A percentile compares a stretch with the other conserved stretches of the same genome.
phyloP scores from a whole-genome alignment of 2,797 vertebrate genomes.

The Aplochiton taeniatus region DNA sequence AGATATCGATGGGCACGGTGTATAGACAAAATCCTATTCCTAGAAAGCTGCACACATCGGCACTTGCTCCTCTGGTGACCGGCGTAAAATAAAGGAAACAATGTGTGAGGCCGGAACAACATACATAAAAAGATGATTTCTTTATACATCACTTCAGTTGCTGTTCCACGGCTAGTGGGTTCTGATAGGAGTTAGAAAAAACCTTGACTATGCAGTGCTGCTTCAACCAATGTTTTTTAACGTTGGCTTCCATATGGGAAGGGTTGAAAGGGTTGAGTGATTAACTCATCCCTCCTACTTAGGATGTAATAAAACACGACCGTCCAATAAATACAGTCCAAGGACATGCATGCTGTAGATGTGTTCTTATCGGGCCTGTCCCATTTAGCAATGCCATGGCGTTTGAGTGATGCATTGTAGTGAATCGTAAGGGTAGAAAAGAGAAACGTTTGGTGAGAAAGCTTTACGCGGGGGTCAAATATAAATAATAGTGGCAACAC shows the following conservation, averaged over 20 bases:
- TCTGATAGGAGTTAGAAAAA: no score
- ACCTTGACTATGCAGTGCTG: neutral
- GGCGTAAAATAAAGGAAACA: no score
- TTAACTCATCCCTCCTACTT: conserved; percentile 1
- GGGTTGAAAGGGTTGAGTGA: conserved; percentile 7
- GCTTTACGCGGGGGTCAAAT: conserved; percentile 55
- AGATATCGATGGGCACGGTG: neutral
- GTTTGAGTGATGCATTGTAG: conserved; percentile 57
- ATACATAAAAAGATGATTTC: no score
- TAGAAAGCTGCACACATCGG: neutral
- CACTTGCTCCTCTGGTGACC: no score
- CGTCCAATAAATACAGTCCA: conserved; percentile 59
- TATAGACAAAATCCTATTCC: neutral
- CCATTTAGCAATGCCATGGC: conserved; percentile 56
- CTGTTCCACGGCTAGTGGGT: no score
- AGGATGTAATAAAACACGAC: conserved; percentile 36
- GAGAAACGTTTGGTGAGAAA: conserved; percentile 58
- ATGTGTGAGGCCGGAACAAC: no score
- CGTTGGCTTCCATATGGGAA: neutral
- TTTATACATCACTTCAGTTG: no score
- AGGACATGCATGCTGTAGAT: conserved; percentile 59
- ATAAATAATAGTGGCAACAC: conserved; percentile 62
- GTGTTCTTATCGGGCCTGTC: conserved; percentile 65
- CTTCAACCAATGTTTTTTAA: neutral
- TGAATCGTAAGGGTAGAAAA: conserved; percentile 46